Base-by-base conservation (phyloP, 2,888 invertebrate species). In the Anthophora plumipes region DNA sequence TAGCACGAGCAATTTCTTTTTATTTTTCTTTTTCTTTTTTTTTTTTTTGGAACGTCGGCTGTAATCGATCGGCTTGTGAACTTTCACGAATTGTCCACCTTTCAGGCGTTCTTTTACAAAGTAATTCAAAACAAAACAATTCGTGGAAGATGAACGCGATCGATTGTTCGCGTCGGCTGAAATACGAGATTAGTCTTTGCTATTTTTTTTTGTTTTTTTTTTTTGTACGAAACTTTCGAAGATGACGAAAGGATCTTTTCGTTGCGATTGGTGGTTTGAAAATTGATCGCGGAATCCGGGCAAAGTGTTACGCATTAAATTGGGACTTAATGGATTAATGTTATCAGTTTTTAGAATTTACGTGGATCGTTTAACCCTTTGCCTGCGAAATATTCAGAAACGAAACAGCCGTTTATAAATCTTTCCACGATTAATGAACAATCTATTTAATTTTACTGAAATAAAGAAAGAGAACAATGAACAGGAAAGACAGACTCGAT, bases 61-160 rank as follows among this genome's bases (percentile, higher is more conserved):
- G 5, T n/a, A 31, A 4, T 39, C 14, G 8, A 17, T 14, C 57
- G 8, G 14, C n/a, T n/a, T n/a, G n/a, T 20, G 22, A 2, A 22
- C 48, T 43, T n/a, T 55, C 60, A n/a, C 12, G 9, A 68, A 7
- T 22, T 31, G 55, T 57, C 31, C 67, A 60, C 66, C 41, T 54
- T 61, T 46, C n/a, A 41, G 46, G 60, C 50, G 66, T 41, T 17
- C 75, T 61, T 41, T 54, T 25, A 31, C 55, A 67, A 48, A 61
- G 46, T 22, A 50, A 74, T 25, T 17, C 22, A 69, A 60, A 41
- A n/a, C n/a, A 31, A 43, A 50, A 67, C 67, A 50, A 43, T 22
- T 39, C n/a, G 39, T 37, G 66, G 59, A 72, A 52, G 22, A 0
- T 4, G 25, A 43, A 43, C 20, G n/a, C n/a, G n/a, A n/a, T n/a